Percentiles rank a stretch among this genome's conserved stretches.
Evolutionary conservation across 2,113 vertebrate genomes (phyloP).

Genomic region (Myrmecophaga tridactyla): DNA sequence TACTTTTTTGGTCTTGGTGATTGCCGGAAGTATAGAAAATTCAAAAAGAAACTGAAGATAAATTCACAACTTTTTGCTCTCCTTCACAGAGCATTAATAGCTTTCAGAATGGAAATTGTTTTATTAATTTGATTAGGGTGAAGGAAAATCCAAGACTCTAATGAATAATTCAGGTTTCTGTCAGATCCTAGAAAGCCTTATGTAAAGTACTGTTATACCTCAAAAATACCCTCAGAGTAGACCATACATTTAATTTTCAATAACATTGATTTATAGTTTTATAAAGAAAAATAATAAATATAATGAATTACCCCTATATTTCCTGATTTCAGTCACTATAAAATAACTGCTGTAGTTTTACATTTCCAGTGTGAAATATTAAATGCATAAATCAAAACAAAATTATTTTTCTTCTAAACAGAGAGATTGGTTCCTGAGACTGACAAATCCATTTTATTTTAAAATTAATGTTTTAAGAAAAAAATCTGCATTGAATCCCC

Average conservation of each 20-base stretch:
- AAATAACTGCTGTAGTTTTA: conserved; percentile 87
- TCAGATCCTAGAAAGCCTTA: conserved; percentile 86
- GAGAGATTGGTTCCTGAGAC: conserved; percentile 85
- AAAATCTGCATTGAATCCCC: conserved; percentile 76
- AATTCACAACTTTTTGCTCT: conserved; percentile 67
- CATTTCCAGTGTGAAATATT: conserved; percentile 94
- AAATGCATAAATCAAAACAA: conserved; percentile 96
- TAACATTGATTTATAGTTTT: conserved; percentile 92
- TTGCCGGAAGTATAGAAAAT: conserved; percentile 45
- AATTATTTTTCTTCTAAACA: conserved; percentile 88
- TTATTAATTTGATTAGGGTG: conserved; percentile 84
- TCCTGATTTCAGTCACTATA: conserved; percentile 89
- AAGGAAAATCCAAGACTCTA: conserved; percentile 76
- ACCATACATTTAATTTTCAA: conserved; percentile 89
- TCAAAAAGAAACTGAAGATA: conserved; percentile 59
- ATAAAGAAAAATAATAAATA: conserved; percentile 96
- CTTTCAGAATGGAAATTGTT: conserved; percentile 80
- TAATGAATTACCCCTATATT: conserved; percentile 93
- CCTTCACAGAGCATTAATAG: conserved; percentile 76
- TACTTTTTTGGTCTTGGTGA: conserved; percentile 47
- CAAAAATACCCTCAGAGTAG: conserved; percentile 79
- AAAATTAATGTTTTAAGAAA: conserved; percentile 87
- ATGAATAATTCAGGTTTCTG: conserved; percentile 90
- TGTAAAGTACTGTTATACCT: conserved; percentile 86
- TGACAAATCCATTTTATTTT: conserved; percentile 93